Evolutionary conservation across 2,113 vertebrate species (phyloP).

Genomic region (Amazona vittata): DNA sequence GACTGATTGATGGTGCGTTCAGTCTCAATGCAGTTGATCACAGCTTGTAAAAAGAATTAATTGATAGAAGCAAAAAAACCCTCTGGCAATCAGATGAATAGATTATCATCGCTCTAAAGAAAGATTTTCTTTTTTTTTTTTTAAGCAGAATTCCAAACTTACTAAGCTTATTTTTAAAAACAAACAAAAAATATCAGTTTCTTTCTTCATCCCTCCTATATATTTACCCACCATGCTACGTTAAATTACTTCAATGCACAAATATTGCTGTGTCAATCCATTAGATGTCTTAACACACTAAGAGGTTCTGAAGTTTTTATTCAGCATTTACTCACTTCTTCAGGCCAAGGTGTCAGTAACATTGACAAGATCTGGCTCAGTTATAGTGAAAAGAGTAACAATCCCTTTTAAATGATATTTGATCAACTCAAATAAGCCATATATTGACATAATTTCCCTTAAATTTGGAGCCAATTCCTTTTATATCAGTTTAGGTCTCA

Average conservation of each 20-base stretch:
- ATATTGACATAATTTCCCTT: neutral
- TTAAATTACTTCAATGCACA: neutral
- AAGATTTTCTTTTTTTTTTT: neutral
- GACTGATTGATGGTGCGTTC: neutral
- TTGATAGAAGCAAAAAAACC: neutral
- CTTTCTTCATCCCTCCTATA: rapidly evolving
- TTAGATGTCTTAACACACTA: neutral
- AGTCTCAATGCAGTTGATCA: neutral
- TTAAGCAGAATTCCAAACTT: neutral
- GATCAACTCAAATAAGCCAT: neutral
- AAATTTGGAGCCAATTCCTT: neutral
- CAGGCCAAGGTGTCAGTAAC: neutral
- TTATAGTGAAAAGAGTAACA: neutral
- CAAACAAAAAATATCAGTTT: neutral
- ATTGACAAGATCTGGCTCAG: neutral
- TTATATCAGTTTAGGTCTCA: neutral
- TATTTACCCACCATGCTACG: neutral
- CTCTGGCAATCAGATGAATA: neutral
- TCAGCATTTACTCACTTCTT: neutral
- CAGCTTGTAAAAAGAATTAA: neutral
- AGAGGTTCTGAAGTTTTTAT: neutral
- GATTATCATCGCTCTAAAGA: neutral
- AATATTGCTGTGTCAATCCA: neutral
- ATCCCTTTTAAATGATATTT: neutral
- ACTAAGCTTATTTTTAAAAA: neutral